Evolutionary conservation across 2,113 vertebrate species (phyloP).

Genomic region (Ancistrus triradiatus): DNA sequence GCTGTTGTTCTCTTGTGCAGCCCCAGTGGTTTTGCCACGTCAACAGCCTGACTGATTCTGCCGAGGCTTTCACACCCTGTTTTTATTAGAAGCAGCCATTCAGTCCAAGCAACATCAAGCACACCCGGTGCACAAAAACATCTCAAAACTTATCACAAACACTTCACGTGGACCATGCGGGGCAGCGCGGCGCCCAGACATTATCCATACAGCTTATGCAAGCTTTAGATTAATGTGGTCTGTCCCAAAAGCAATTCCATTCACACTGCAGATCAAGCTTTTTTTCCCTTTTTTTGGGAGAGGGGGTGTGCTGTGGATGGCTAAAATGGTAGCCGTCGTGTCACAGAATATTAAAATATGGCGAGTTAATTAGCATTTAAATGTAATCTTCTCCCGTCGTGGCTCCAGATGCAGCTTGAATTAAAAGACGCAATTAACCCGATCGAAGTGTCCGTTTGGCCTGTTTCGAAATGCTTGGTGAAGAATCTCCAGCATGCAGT

Average conservation of each 20-base stretch:
- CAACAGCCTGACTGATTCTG: background rate
- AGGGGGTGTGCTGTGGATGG: background rate
- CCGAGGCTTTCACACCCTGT: background rate
- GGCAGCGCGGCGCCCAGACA: background rate
- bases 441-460: background rate
- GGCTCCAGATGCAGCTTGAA: slow-evolving; percentile 15
- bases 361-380: slow-evolving; percentile 26
- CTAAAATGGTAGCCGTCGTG: background rate
- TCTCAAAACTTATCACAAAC: background rate
- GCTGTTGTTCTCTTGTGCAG: background rate
- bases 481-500: background rate
- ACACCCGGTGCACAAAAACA: too few species aligned
- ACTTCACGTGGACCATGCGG: too few species aligned
- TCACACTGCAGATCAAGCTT: background rate
- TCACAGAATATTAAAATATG: slow-evolving; percentile 4
- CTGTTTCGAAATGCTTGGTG: background rate
- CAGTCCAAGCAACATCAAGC: too few species aligned
- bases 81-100: too few species aligned
- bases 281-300: too few species aligned
- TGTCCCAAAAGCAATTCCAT: slow-evolving; percentile 7
- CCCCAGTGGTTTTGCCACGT: background rate
- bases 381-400: background rate
- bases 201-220: background rate
- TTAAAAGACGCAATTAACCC: slow-evolving; percentile 6
- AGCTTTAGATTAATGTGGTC: slow-evolving; percentile 7